Base-by-base conservation (phyloP, 2,113 vertebrate species). In the Mus spicilegus region DNA sequence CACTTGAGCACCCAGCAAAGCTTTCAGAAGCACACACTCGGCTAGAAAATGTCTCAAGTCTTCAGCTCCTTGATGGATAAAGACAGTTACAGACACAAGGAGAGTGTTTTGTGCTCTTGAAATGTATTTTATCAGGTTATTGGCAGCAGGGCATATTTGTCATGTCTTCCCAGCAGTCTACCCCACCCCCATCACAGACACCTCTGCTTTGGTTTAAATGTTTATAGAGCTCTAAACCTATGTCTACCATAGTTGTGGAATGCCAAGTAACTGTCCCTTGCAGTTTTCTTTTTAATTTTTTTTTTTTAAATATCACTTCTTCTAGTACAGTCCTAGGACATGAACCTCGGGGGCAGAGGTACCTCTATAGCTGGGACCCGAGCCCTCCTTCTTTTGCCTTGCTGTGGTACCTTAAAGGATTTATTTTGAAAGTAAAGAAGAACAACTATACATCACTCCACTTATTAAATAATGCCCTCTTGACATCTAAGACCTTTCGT, bases 141-240 rank as follows among this genome's bases (percentile, higher is more conserved):
- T 42, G 82, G 70, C 54, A 28, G 5, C 11, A 58, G 67, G 30
- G 26, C 49, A 0, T 49, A 20, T 72, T n/a, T 39, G 73, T 46
- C 54, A 56, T 28, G 51, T 91, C 80, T 58, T 93, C 17, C 70
- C 56, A 46, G 61, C 6, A 14, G 0, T 46, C 1, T 69, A 61
- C 5, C 61, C 46, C 33, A 0, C 17, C n/a, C 13, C 24, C n/a
- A 42, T 0, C 24, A n/a, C 42, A n/a, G 33, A 39, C 6, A 39
- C 6, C 72, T 89, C 49, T 89, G 72, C 36, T 56, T 22, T 81
- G 54, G 3, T 70, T 86, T 67, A 49, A 54, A 63, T 28, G 20
- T 51, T 3, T 69, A 33, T 17, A 20, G 67, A 87, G 12, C 13
- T 8, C 67, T 14, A 16, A 20, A 20, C 77, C 73, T 26, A 26